phyloP scores from a whole-genome alignment of 2,888 invertebrate species.

The Monopis laevigella region DNA sequence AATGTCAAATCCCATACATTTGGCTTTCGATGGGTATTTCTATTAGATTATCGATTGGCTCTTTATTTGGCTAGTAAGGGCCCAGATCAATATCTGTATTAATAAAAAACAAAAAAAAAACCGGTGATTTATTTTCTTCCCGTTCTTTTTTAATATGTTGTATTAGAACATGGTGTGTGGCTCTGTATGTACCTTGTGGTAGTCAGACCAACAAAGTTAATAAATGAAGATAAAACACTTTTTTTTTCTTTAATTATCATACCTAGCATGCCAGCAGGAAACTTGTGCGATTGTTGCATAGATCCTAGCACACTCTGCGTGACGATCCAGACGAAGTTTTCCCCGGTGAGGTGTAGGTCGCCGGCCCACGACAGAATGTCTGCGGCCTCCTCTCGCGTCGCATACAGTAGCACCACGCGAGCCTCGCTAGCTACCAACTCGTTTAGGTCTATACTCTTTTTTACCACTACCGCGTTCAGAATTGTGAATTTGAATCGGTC shows the following conservation, averaged over 20 bases:
- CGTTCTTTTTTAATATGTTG: too few species aligned
- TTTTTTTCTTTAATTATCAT: slow-evolving; percentile 34
- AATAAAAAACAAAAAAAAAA: too few species aligned
- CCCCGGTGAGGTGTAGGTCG: slow-evolving; percentile 82
- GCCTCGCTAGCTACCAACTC: slow-evolving; percentile 90
- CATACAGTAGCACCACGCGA: slow-evolving; percentile 91
- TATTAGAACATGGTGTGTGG: too few species aligned
- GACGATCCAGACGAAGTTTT: slow-evolving; percentile 97
- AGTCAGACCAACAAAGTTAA: too few species aligned
- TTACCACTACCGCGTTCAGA: slow-evolving; percentile 85
- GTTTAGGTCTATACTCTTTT: slow-evolving; percentile 76
- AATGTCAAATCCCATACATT: too few species aligned
- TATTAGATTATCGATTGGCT: too few species aligned
- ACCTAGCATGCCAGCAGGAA: slow-evolving; percentile 94
- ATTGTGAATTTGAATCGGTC: slow-evolving; percentile 78
- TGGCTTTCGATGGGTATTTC: too few species aligned
- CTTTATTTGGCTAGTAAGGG: too few species aligned
- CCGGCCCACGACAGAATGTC: slow-evolving; percentile 81
- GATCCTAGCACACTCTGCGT: slow-evolving; percentile 93
- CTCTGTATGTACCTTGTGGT: too few species aligned
- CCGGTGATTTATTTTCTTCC: too few species aligned
- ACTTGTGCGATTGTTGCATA: slow-evolving; percentile 72
- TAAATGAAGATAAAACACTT: too few species aligned
- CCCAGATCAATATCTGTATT: too few species aligned
- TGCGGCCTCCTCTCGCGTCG: slow-evolving; percentile 87